Conservation (phyloP, 2,797 vertebrate species). For the Loris lydekkerianus region DNA sequence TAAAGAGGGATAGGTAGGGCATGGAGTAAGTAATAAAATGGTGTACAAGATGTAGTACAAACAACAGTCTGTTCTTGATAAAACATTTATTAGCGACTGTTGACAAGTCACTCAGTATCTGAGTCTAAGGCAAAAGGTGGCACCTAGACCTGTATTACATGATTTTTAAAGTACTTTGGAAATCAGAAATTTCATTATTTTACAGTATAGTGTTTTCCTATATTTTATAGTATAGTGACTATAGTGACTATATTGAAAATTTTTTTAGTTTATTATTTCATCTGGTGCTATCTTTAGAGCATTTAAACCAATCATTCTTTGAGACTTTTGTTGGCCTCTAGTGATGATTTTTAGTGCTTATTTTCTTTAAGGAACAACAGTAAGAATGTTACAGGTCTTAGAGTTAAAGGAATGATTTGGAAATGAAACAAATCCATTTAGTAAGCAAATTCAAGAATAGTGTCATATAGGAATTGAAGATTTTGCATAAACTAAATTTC, state of each 20-base stretch:
- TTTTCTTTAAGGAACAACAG: not conserved
- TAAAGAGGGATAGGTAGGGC: not conserved
- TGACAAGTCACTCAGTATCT: not conserved
- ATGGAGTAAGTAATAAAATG: not conserved
- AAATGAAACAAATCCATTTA: not conserved
- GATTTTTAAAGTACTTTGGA: constrained; percentile 39
- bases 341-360: constrained; percentile 41
- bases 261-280: constrained; percentile 40
- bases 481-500: not conserved
- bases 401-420: not conserved
- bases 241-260: not conserved
- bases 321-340: not conserved
- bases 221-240: too few species aligned
- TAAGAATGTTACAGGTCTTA: not conserved
- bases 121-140: not conserved
- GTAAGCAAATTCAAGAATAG: not conserved
- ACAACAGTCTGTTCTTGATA: not conserved
- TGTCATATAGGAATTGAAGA: not conserved
- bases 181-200: not conserved
- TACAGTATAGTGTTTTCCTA: too few species aligned
- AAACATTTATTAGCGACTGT: not conserved
- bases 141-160: not conserved
- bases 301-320: constrained; percentile 47
- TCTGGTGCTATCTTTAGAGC: not conserved
- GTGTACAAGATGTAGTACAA: not conserved